These are phyloP conservation scores for Myrmecophaga tridactyla DNA, from an alignment of 2,113 vertebrate species.

Conservation along the genomic window DNA sequence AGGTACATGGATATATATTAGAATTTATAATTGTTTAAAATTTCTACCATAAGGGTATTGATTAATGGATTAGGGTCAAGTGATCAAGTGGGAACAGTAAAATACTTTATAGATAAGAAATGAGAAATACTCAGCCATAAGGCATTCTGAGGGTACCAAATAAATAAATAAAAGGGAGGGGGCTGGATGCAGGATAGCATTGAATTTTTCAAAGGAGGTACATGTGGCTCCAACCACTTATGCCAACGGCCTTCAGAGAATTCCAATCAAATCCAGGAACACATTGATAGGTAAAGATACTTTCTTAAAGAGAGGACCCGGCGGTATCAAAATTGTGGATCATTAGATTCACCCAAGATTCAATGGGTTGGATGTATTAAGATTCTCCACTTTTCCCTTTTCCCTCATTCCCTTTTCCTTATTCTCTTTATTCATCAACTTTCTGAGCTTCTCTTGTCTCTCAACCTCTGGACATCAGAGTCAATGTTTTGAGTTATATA, in stretches of 20 bases:
- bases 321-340: too few species aligned
- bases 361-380: background rate
- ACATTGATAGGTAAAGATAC: background rate
- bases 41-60: background rate
- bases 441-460: background rate
- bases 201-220: background rate
- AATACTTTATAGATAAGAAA: background rate
- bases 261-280: background rate
- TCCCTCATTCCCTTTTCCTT: background rate
- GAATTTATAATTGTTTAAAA: background rate
- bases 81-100: background rate
- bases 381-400: background rate
- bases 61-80: background rate
- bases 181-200: accelerated
- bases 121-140: background rate
- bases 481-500: background rate
- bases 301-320: too few species aligned
- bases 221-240: background rate
- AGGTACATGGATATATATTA: background rate
- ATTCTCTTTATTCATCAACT: background rate
- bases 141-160: background rate
- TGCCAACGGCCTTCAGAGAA: background rate
- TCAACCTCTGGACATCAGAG: background rate
- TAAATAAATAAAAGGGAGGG: background rate
- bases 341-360: background rate